Evolutionary conservation across 1,140 invertebrate genomes (phyloP).

Genomic region (Drosophila busckii): DNA sequence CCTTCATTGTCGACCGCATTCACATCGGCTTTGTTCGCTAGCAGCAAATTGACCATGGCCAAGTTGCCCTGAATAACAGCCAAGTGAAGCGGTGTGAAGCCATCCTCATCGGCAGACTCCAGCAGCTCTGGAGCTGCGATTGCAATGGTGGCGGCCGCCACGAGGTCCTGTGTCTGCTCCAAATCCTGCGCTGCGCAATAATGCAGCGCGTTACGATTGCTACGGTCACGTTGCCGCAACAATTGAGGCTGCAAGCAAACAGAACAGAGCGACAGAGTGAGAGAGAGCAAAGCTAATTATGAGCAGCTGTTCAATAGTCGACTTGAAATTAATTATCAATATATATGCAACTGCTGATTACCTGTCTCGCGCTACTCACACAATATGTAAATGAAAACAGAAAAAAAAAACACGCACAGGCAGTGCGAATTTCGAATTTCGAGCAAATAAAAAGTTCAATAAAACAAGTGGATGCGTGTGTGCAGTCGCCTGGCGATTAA

Average conservation of each 20-base stretch:
- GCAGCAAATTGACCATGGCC: conserved; percentile 88
- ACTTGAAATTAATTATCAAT: too few relatives aligned
- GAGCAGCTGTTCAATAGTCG: too few relatives aligned
- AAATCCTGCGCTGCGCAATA: conserved; percentile 85
- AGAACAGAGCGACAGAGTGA: not conserved
- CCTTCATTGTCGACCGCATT: conserved; percentile 94
- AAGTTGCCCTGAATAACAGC: conserved; percentile 94
- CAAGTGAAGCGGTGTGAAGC: conserved; percentile 95
- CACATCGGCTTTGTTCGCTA: conserved; percentile 91
- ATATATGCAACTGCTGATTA: too few relatives aligned
- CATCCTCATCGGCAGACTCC: conserved; percentile 92
- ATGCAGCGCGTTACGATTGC: conserved; percentile 92
- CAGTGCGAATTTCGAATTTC: too few relatives aligned
- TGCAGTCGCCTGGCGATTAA: conserved; percentile 45
- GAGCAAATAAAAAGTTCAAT: too few relatives aligned
- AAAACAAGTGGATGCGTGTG: too few relatives aligned
- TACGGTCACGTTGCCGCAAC: conserved; percentile 86
- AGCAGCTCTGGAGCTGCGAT: conserved; percentile 88
- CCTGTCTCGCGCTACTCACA: too few relatives aligned
- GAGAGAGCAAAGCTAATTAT: not conserved
- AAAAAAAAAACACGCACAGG: too few relatives aligned
- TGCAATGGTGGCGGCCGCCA: conserved; percentile 82
- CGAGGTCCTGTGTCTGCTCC: conserved; percentile 82
- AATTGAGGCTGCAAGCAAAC: conserved; percentile 82
- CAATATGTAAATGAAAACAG: too few relatives aligned